A percentile compares a stretch with the other conserved stretches of the same genome.
Conservation (phyloP, 2,797 vertebrate genomes). For the Chaetodon trifasciatus region DNA sequence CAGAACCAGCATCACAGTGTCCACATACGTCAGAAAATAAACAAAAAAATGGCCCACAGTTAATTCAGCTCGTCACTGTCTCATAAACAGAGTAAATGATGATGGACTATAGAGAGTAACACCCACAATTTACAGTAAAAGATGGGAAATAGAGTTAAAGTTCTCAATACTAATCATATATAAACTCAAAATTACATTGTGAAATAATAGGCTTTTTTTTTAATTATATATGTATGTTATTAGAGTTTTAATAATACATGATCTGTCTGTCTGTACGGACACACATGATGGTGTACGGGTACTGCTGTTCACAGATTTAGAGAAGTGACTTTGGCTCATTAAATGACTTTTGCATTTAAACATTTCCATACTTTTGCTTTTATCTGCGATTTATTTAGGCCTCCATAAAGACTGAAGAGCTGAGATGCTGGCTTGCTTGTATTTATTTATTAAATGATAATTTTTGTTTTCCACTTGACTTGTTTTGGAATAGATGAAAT, state of each 20-base stretch:
- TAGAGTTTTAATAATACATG: background rate
- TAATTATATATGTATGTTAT: background rate
- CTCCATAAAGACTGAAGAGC: background rate
- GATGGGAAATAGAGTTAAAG: background rate
- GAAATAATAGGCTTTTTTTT: background rate
- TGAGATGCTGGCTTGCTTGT: no score
- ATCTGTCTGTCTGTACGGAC: background rate
- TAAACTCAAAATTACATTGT: background rate
- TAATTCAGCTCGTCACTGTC: background rate
- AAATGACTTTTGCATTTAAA: background rate
- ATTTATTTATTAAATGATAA: background rate
- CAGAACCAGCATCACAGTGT: background rate
- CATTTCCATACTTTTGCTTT: background rate
- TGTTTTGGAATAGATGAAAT: conserved; percentile 6
- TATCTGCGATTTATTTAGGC: background rate
- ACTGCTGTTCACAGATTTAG: background rate
- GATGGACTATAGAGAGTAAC: background rate
- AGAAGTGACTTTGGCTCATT: background rate
- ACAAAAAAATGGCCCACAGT: background rate
- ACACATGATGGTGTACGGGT: background rate
- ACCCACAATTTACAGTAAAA: background rate
- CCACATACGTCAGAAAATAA: background rate
- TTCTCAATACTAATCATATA: background rate
- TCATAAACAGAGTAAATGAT: background rate
- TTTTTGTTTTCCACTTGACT: background rate